Evolutionary conservation across 2,113 vertebrate species (phyloP).

Genomic region (Todiramphus chloris): DNA sequence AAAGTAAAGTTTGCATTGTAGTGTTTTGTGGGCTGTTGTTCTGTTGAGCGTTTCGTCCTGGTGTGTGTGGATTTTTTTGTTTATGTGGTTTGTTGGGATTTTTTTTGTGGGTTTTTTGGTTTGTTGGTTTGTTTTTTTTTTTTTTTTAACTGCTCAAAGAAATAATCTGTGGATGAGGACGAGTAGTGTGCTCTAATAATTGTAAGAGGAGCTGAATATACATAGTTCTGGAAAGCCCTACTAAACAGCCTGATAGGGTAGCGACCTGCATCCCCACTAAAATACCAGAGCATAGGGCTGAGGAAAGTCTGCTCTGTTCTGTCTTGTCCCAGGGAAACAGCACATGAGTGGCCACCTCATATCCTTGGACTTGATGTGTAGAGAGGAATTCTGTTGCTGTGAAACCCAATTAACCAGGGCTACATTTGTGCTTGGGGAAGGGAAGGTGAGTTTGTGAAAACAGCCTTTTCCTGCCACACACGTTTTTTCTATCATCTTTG

Average conservation of each 20-base stretch:
- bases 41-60: background rate
- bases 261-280: too few species aligned
- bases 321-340: background rate
- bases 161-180: background rate
- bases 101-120: too few species aligned
- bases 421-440: background rate
- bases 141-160: too few species aligned
- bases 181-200: background rate
- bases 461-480: background rate
- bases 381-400: background rate
- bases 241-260: background rate
- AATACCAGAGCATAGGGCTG: rapidly evolving
- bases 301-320: background rate
- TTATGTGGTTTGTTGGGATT: too few species aligned
- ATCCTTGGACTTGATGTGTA: background rate
- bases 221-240: background rate
- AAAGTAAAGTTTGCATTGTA: background rate
- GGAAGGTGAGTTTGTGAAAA: background rate
- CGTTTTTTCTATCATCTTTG: background rate
- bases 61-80: too few species aligned
- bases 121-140: too few species aligned
- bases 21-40: background rate
- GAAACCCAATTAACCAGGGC: background rate
- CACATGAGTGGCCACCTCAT: background rate
- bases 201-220: background rate